Evolutionary conservation across 2,797 vertebrate genomes (phyloP).

Genomic region (Pampus argenteus): DNA sequence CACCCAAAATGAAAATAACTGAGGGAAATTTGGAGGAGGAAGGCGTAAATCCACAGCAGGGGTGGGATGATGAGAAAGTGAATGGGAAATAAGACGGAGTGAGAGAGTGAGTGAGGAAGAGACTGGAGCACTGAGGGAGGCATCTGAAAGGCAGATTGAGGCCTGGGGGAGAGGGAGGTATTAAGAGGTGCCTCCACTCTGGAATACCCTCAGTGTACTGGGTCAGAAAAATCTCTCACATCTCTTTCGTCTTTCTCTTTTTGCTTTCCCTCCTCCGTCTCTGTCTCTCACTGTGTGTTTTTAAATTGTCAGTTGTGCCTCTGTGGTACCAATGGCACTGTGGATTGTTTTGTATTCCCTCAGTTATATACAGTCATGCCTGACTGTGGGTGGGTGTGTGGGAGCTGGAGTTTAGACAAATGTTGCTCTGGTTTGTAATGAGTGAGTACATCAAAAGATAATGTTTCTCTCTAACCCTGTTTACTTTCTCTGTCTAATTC

Average conservation of each 20-base stretch:
- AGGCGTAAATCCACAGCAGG: constrained; percentile 58
- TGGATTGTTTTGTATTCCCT: constrained; percentile 37
- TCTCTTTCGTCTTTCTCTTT: constrained; percentile 4
- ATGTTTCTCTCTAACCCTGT: constrained; percentile 20
- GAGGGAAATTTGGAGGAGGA: constrained; percentile 65
- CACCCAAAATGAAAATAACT: constrained; percentile 70
- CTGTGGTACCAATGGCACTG: constrained; percentile 31
- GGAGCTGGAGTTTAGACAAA: constrained; percentile 21
- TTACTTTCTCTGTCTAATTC: constrained; percentile 7
- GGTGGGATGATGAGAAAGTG: constrained; percentile 42
- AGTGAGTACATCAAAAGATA: constrained; percentile 53
- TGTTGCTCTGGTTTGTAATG: constrained; percentile 50
- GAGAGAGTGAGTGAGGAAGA: constrained; percentile 9
- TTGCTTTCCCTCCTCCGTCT: neutral
- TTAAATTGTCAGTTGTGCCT: constrained; percentile 36
- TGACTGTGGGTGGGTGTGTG: constrained; percentile 31
- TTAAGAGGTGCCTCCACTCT: constrained; percentile 52
- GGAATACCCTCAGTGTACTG: constrained; percentile 41
- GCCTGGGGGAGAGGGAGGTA: constrained; percentile 36
- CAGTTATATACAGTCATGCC: constrained; percentile 13
- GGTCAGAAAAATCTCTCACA: constrained; percentile 43
- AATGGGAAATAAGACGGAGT: constrained; percentile 48
- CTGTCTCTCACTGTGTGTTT: constrained; percentile 26
- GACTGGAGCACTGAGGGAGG: constrained; percentile 24
- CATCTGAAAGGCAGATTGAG: constrained; percentile 60